phyloP scores from a whole-genome alignment of 2,113 vertebrate genomes.

The Actenoides hombroni region DNA sequence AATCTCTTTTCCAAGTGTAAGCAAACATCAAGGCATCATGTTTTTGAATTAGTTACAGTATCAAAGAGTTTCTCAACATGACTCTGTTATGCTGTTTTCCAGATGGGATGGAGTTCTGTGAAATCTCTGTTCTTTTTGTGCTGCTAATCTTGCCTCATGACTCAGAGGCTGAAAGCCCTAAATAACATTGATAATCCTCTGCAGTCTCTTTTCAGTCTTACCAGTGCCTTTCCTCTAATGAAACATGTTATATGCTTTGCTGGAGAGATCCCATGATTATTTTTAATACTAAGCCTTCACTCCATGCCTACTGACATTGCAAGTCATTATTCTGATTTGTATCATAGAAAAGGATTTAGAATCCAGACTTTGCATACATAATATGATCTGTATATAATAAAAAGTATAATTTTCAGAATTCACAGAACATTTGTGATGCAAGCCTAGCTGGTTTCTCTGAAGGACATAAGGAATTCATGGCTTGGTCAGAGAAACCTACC shows the following conservation, averaged over 20 bases:
- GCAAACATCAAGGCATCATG: not conserved
- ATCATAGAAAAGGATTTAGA: not conserved
- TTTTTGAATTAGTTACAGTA: conserved; percentile 4
- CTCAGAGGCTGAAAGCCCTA: conserved; percentile 29
- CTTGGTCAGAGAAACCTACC: not conserved
- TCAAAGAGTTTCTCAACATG: conserved; percentile 25
- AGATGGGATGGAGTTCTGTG: conserved; percentile 43
- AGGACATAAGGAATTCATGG: not conserved
- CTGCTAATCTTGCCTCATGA: conserved; percentile 13
- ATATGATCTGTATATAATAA: not conserved
- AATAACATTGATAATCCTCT: conserved; percentile 30
- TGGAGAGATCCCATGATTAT: not conserved
- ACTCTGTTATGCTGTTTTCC: conserved; percentile 15
- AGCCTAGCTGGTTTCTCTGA: not conserved
- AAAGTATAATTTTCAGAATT: not conserved
- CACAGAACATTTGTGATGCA: not conserved
- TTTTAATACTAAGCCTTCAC: not conserved
- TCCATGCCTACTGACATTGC: not conserved
- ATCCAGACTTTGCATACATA: not conserved
- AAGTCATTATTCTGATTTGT: not conserved
- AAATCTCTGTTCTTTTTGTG: conserved; percentile 28
- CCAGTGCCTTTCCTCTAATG: not conserved
- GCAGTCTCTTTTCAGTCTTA: not conserved
- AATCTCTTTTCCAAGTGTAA: conserved; percentile 8
- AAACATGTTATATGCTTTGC: not conserved